A percentile compares a stretch with the other conserved stretches of the same genome.
Evolutionary conservation across 2,888 invertebrate genomes (phyloP).

Genomic region (Limnephilus rhombicus): DNA sequence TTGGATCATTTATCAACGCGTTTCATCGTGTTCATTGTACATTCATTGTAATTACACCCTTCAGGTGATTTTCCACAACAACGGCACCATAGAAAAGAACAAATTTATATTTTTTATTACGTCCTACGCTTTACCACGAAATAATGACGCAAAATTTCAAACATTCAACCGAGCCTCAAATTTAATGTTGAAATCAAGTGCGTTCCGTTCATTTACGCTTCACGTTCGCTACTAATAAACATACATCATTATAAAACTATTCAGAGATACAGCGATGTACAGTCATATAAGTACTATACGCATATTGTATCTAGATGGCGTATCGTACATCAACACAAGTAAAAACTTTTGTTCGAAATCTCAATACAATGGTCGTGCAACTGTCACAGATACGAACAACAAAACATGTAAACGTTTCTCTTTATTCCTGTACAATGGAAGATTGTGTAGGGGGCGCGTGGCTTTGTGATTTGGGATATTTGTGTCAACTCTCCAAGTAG

Average conservation of each 20-base stretch:
- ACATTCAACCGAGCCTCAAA: not conserved
- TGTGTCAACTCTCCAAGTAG: conserved; percentile 17
- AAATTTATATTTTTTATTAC: not conserved
- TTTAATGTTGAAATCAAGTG: not conserved
- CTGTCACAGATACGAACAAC: conserved; percentile 32
- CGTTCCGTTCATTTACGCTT: not conserved
- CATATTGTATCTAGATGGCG: not conserved
- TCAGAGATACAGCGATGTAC: not conserved
- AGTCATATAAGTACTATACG: not conserved
- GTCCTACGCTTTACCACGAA: not conserved
- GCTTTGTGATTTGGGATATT: conserved; percentile 15
- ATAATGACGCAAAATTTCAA: not conserved
- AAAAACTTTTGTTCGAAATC: conserved; percentile 34
- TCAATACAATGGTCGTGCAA: conserved; percentile 28
- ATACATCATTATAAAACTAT: conserved; percentile 5
- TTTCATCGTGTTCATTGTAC: not conserved
- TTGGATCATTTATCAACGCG: not conserved
- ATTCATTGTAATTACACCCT: not conserved
- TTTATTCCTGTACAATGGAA: conserved; percentile 14
- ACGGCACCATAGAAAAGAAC: not conserved
- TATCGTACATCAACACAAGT: conserved; percentile 29
- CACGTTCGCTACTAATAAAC: not conserved
- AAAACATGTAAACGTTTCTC: conserved; percentile 17
- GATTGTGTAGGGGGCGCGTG: conserved; percentile 6
- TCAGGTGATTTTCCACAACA: not conserved